phyloP scores from a whole-genome alignment of 2,113 vertebrate genomes.

The Ifrita kowaldi region DNA sequence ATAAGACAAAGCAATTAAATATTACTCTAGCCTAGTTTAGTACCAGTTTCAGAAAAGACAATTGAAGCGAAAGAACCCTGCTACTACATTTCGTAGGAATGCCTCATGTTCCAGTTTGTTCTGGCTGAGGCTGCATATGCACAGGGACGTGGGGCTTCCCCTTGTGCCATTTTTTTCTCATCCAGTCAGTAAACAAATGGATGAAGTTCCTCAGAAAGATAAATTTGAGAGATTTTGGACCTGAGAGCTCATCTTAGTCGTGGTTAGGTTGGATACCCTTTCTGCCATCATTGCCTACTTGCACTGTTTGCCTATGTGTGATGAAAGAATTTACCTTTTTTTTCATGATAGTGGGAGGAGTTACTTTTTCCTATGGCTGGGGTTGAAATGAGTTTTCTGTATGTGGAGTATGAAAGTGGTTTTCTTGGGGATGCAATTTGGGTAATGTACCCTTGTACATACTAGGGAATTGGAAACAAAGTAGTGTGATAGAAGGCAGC shows the following conservation, averaged over 20 bases:
- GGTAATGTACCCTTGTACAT: not conserved
- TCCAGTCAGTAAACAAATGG: not conserved
- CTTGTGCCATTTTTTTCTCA: not conserved
- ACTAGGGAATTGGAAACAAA: not conserved
- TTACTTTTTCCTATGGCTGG: not conserved
- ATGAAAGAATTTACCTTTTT: not conserved
- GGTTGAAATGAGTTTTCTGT: not conserved
- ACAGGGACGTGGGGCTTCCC: not conserved
- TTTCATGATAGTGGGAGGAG: not conserved
- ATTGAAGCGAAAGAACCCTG: not conserved
- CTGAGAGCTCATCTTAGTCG: not conserved
- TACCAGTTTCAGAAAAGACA: not conserved
- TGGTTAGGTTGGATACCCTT: not conserved
- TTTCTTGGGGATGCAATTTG: not conserved
- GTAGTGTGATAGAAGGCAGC: not conserved
- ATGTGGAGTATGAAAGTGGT: not conserved
- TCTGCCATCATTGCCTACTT: not conserved
- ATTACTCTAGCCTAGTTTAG: not conserved
- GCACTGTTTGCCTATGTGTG: accelerated
- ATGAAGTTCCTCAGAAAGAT: not conserved
- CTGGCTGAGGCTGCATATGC: not conserved
- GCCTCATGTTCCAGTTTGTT: not conserved
- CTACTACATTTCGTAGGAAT: not conserved
- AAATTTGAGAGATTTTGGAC: not conserved
- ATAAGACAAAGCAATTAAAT: not conserved